Evolutionary conservation across 2,113 vertebrate genomes (phyloP).

Genomic region (Onychostoma macrolepis): DNA sequence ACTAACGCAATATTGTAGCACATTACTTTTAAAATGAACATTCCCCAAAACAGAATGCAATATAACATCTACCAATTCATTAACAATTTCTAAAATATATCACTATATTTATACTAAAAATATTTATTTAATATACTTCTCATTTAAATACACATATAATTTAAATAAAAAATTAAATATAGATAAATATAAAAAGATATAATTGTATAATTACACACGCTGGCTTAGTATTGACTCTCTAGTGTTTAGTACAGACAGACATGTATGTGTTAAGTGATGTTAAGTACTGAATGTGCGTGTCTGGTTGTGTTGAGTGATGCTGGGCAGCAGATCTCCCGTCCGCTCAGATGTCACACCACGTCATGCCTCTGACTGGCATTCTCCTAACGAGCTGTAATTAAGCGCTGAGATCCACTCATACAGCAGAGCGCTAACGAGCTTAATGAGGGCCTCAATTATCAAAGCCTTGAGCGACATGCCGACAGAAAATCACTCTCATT

Average conservation of each 20-base stretch:
- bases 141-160: no score
- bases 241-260: neutral
- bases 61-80: neutral
- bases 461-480: slow-evolving; percentile 59
- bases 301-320: slow-evolving; percentile 23
- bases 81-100: no score
- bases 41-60: neutral
- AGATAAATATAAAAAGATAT: no score
- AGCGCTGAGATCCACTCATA: slow-evolving; percentile 67
- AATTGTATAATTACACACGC: neutral
- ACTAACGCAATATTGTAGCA: no score
- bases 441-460: slow-evolving; percentile 76
- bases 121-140: no score
- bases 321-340: slow-evolving; percentile 26
- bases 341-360: slow-evolving; percentile 41
- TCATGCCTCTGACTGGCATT: slow-evolving; percentile 72
- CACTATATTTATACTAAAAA: no score
- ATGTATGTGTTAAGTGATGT: neutral
- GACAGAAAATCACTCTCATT: neutral
- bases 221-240: neutral
- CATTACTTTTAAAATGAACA: neutral
- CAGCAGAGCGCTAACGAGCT: slow-evolving; percentile 65
- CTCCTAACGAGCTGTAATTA: slow-evolving; percentile 77
- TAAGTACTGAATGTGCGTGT: neutral
- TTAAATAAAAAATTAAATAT: no score